Evolutionary conservation across 1,140 invertebrate genomes (phyloP), one percentile per base, ranked within the genome.

Genomic region (Drosophila tropicalis): DNA sequence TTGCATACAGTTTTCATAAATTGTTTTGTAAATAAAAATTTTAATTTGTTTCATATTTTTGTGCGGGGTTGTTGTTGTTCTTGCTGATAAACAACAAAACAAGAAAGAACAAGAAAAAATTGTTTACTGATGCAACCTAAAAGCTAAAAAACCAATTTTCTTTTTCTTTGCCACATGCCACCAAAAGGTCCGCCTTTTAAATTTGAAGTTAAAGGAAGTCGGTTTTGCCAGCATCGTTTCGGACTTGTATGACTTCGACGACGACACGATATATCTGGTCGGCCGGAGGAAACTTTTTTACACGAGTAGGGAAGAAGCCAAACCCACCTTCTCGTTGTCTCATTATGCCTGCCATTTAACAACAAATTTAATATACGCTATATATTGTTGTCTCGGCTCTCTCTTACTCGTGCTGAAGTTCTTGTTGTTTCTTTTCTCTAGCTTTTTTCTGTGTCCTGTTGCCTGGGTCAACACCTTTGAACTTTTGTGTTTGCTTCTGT

Each of bases 351-450:
- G 83, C 72, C 83, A 83, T 82, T 86, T 86, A 36, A 87, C 79
- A 83, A 87, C 72, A 87, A 86, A 86, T 87, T 86, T 80, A 86
- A 87, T 86, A 86, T 86, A 76, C 83, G 71, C 79, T 60, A 55
- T 69, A 55, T 67, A 67, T 51, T 51, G 44, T 51, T 51, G 44
- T 17, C 10, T 60, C 22, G n/a, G 12, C 29, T 40, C 25, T 2
- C 12, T 12, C 64, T 85, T 84, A 76, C 74, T 41, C 64, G 64
- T 63, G 7, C 4, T 36, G 9, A 4, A 10, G 34, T 36, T 40
- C 17, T 2, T 61, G 58, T 36, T 19, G 4, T 41, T 25, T n/a
- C n/a, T n/a, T 19, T 15, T 32, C 7, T 58, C 22, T 32, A 5
- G 1, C 13, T 9, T n/a, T 25, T 55, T 68, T 86, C 85, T 65